phyloP scores from a whole-genome alignment of 2,797 vertebrate species.

The Darevskia nairensis region DNA sequence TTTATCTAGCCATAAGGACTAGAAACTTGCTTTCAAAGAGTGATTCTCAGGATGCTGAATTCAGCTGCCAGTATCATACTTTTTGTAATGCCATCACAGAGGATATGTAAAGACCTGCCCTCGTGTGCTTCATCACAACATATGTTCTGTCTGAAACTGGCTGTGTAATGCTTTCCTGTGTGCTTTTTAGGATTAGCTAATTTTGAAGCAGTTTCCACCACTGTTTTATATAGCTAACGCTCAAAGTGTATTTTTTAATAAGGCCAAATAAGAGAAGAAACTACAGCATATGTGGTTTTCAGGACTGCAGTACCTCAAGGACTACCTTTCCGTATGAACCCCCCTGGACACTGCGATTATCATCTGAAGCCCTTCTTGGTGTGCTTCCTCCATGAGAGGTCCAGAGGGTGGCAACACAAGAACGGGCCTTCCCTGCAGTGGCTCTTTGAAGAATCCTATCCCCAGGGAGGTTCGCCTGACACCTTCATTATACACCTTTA shows the following conservation, averaged over 20 bases:
- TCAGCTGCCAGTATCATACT: background rate
- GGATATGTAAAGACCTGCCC: background rate
- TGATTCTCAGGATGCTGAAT: background rate
- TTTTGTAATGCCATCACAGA: background rate
- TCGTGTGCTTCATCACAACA: background rate
- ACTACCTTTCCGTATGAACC: too few relatives aligned
- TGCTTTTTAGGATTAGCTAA: background rate
- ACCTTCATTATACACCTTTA: background rate
- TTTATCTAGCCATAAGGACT: background rate
- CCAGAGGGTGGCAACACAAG: too few relatives aligned
- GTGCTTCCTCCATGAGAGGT: too few relatives aligned
- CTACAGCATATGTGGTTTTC: too few relatives aligned
- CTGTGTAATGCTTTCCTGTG: background rate
- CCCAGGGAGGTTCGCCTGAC: too few relatives aligned
- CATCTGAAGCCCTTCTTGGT: too few relatives aligned
- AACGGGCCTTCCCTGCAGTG: too few relatives aligned
- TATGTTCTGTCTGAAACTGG: background rate
- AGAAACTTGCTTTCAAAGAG: background rate
- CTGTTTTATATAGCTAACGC: background rate
- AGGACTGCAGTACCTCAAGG: too few relatives aligned
- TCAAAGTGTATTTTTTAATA: too few relatives aligned
- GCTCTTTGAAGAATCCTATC: background rate
- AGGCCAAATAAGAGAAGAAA: background rate
- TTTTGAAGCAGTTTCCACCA: background rate
- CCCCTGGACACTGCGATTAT: too few relatives aligned